phyloP scores from a whole-genome alignment of 2,797 vertebrate species.

The Enteromius treurensis region DNA sequence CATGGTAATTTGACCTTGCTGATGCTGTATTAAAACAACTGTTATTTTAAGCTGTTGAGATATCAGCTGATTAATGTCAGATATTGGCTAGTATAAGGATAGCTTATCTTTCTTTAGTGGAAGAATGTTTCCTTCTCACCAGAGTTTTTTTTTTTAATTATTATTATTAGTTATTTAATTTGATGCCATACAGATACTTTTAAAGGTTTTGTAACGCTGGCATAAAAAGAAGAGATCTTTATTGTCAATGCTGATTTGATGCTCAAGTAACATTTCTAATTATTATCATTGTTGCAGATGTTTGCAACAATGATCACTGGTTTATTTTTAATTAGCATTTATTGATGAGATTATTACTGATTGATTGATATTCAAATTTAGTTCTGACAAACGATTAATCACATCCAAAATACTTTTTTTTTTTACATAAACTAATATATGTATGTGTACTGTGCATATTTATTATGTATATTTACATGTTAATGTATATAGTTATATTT shows the following conservation, averaged over 20 bases:
- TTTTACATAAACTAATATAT: too few relatives aligned
- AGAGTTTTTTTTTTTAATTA: not conserved
- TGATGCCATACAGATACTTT: not conserved
- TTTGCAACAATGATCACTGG: not conserved
- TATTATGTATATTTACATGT: too few relatives aligned
- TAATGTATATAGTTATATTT: too few relatives aligned
- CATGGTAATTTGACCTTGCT: slow-evolving; percentile 30
- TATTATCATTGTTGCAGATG: not conserved
- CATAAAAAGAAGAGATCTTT: not conserved
- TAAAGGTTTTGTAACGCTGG: not conserved
- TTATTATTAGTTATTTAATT: not conserved
- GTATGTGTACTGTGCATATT: too few relatives aligned
- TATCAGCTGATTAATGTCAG: slow-evolving; percentile 20
- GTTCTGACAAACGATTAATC: too few relatives aligned
- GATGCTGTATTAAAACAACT: slow-evolving; percentile 24
- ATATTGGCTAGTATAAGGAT: not conserved
- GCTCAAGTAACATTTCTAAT: not conserved
- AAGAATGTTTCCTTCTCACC: not conserved
- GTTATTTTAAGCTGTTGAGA: slow-evolving; percentile 7
- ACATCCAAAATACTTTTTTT: too few relatives aligned
- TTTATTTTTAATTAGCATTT: not conserved
- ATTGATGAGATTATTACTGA: not conserved
- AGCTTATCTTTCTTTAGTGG: not conserved
- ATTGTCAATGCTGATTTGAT: not conserved
- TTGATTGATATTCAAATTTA: not conserved